Conservation (phyloP, 2,797 vertebrate genomes). For the Eutrigla gurnardus region DNA sequence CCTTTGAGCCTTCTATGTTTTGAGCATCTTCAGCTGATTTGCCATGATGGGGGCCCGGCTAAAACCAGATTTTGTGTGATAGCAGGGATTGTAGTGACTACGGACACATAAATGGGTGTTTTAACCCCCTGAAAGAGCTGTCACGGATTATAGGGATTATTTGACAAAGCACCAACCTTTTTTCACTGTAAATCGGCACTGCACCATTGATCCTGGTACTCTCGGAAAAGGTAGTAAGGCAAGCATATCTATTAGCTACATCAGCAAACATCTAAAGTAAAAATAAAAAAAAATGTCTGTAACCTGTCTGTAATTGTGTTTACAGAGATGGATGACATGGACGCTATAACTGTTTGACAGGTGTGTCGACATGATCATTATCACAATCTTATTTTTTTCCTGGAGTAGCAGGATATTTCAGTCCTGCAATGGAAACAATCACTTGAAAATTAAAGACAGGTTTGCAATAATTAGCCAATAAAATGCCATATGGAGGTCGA, state of each 20-base stretch:
- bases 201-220: conserved; percentile 60
- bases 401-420: neutral
- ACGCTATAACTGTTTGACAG: neutral
- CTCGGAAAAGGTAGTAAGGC: neutral
- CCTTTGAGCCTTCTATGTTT: neutral
- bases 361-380: neutral
- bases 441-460: neutral
- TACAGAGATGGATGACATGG: neutral
- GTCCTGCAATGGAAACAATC: neutral
- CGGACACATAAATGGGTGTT: conserved; percentile 34
- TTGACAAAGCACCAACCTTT: conserved; percentile 57
- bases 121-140: conserved; percentile 40
- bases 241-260: conserved; percentile 49
- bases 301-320: conserved; percentile 1
- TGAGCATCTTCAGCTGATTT: conserved; percentile 20
- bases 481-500: neutral
- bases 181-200: conserved; percentile 61
- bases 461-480: neutral
- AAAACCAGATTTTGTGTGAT: conserved; percentile 37
- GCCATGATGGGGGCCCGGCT: neutral
- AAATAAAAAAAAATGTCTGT: conserved; percentile 58
- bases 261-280: conserved; percentile 55
- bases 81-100: conserved; percentile 23
- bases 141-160: conserved; percentile 70
- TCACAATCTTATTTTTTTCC: neutral